These are phyloP conservation scores for Pseudomyrmex dendroicus DNA, from an alignment of 1,140 invertebrate species.

Conservation along the genomic window DNA sequence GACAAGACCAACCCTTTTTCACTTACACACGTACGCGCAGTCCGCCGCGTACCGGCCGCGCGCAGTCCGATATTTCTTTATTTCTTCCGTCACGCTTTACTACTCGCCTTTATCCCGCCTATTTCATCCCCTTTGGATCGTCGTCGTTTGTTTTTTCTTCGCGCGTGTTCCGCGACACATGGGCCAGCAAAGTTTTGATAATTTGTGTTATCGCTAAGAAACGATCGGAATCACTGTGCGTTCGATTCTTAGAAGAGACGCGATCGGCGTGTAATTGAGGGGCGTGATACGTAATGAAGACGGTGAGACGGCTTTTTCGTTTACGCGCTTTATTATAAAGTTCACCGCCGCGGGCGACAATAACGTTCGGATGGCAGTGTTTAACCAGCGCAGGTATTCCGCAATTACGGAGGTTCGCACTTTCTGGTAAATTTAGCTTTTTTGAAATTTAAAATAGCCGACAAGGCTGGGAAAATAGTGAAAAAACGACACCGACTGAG, in stretches of 20 bases:
- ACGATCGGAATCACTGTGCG: neutral
- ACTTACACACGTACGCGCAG: constrained; percentile 63
- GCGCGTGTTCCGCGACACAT: neutral
- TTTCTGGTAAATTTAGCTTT: neutral
- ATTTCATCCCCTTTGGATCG: neutral
- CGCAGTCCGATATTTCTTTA: constrained; percentile 67
- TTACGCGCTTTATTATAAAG: constrained; percentile 24
- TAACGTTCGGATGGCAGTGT: neutral
- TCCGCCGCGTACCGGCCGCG: constrained; percentile 18
- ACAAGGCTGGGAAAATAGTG: neutral
- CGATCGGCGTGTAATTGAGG: constrained; percentile 3
- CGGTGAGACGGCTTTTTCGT: constrained; percentile 10
- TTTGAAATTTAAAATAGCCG: neutral
- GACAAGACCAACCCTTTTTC: constrained; percentile 78
- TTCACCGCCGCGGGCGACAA: neutral
- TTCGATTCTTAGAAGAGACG: constrained; percentile 13
- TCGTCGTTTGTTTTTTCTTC: neutral
- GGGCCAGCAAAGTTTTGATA: neutral
- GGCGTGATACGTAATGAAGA: constrained; percentile 26
- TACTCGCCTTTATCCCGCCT: neutral
- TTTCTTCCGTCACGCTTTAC: constrained; percentile 49
- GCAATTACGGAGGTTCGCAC: constrained; percentile 4
- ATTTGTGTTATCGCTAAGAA: constrained; percentile 1
- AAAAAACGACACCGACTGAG: neutral
- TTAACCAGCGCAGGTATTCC: neutral